phyloP scores from a whole-genome alignment of 2,888 invertebrate species.

The Drosophila glabriapex region DNA sequence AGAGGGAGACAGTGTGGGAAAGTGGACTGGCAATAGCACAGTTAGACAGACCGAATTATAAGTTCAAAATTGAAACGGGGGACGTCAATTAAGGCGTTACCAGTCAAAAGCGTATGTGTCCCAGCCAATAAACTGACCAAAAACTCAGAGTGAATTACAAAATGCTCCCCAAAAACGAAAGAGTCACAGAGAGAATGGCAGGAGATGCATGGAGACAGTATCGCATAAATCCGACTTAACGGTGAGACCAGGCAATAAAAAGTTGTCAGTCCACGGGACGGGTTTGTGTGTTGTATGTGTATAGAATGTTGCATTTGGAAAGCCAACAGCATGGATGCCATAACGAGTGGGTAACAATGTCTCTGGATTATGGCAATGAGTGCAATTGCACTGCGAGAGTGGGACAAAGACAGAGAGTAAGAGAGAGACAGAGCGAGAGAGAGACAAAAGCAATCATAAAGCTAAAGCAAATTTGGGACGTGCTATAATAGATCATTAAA shows the following conservation, averaged over 20 bases:
- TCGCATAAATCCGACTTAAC: conserved; percentile 77
- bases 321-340: conserved; percentile 24
- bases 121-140: conserved; percentile 52
- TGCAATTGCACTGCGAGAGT: conserved; percentile 23
- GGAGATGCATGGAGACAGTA: conserved; percentile 17
- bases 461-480: conserved; percentile 22
- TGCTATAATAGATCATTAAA: conserved; percentile 47
- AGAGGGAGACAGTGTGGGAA: background rate
- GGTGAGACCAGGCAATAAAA: conserved; percentile 60
- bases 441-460: conserved; percentile 43
- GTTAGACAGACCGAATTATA: conserved; percentile 26
- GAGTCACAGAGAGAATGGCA: background rate
- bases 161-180: conserved; percentile 4
- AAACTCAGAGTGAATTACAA: conserved; percentile 8
- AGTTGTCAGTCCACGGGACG: conserved; percentile 47
- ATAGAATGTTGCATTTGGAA: conserved; percentile 46
- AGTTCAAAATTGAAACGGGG: conserved; percentile 61
- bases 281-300: conserved; percentile 47
- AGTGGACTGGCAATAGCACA: background rate
- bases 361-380: conserved; percentile 50
- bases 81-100: conserved; percentile 64
- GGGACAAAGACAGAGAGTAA: conserved; percentile 1
- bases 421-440: background rate
- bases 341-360: conserved; percentile 53
- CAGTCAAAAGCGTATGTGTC: conserved; percentile 31